phyloP scores from a whole-genome alignment of 2,888 invertebrate genomes.

The Steinernema scapterisci region DNA sequence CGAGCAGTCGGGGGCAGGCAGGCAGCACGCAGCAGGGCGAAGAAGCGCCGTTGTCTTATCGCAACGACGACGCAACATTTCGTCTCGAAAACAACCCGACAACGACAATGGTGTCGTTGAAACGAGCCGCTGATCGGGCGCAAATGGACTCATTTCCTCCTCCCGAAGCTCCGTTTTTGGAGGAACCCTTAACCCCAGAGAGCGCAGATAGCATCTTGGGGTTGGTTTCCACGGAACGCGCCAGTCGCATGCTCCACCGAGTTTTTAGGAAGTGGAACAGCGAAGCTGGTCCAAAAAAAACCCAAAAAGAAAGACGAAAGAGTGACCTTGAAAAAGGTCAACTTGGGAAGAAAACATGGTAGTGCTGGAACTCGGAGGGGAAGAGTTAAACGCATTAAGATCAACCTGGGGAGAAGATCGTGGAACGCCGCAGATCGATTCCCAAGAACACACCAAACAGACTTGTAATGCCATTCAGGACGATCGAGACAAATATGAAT shows the following conservation, averaged over 20 bases:
- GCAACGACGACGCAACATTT: conserved; percentile 23
- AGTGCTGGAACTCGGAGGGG: too few species aligned
- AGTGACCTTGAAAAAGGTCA: conserved; percentile 19
- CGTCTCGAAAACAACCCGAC: conserved; percentile 25
- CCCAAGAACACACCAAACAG: background rate
- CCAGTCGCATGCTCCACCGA: background rate
- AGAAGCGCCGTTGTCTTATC: conserved; percentile 18
- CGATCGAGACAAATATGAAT: background rate
- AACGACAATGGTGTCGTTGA: conserved; percentile 9
- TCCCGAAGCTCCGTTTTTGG: background rate
- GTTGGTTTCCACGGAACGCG: background rate
- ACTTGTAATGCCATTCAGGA: background rate
- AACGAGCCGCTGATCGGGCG: background rate
- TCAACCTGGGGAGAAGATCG: background rate
- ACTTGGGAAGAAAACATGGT: background rate
- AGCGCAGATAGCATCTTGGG: conserved; percentile 10
- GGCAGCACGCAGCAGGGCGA: background rate
- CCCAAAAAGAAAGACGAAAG: background rate
- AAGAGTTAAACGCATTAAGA: too few species aligned
- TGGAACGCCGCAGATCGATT: background rate
- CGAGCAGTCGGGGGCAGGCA: background rate
- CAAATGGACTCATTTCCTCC: conserved; percentile 21
- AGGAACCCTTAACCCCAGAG: too few species aligned
- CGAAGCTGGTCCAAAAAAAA: background rate
- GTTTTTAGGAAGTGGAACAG: background rate